Evolutionary conservation across 2,797 vertebrate species (phyloP), one percentile per base, ranked within the genome.

Genomic region (Pipistrellus kuhlii): DNA sequence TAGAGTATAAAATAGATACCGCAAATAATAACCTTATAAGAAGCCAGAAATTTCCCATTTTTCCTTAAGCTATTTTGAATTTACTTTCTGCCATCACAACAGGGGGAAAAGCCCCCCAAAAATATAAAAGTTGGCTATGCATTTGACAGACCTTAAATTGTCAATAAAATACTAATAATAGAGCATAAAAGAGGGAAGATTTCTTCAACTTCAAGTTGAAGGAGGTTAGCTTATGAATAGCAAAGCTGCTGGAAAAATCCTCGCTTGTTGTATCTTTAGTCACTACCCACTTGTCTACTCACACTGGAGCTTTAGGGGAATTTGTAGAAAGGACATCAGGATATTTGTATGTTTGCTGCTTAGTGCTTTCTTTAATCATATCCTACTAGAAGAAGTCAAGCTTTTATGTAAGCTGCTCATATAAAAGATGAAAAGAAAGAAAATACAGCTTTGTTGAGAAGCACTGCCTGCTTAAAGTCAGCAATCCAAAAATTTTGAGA

Each of bases 21-120:
- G 80, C 13, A 75, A 32, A 23, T 80, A 48, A 71, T 38, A 88
- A 13, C 35, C 77, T 71, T 51, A 66, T 12, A 90, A 46, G 32
- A 89, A 85, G 25, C 30, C 15, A 68, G 51, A 66, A 12, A 72
- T 44, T 84, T 89, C 8, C 13, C 10, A n/a, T 57, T 80, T 91
- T 57, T 90, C 2, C 2, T 75, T 91, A 88, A 92, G n/a, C 11
- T 83, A 32, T 30, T 87, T 62, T 90, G 32, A 83, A 82, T 68
- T 57, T 87, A 2, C 11, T 82, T 93, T 92, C 5, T 83, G 9
- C 8, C 20, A 46, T 86, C 83, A 46, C 11, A 80, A 81, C 46
- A 85, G 27, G 53, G 53, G 53, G 53, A 59, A 76, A 57, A 90
- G 76, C 30, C 11, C 6, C 11, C 20, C 57, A 57, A 81, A 72